Conservation (phyloP, 2,113 vertebrate genomes). For the Pachycephala philippinensis region DNA sequence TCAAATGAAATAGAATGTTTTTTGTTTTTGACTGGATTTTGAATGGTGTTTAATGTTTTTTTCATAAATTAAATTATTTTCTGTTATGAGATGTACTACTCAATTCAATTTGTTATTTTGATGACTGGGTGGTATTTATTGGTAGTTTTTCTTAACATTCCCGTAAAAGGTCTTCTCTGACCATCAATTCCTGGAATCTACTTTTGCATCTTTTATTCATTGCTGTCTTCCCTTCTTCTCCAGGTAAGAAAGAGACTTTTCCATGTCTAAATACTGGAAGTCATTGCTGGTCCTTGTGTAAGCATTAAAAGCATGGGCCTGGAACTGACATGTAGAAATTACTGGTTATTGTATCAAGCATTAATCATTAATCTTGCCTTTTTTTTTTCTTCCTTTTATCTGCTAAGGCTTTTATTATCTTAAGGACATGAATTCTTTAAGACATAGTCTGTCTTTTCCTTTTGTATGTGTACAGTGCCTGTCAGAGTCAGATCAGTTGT, state of each 20-base stretch:
- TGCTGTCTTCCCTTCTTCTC: background rate
- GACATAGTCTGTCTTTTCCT: background rate
- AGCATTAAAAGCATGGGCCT: background rate
- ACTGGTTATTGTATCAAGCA: constrained; percentile 5
- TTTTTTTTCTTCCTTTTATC: background rate
- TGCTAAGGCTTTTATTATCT: background rate
- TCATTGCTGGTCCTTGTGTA: background rate
- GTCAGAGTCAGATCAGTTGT: background rate
- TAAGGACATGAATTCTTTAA: background rate
- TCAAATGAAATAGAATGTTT: background rate
- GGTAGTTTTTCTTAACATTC: background rate
- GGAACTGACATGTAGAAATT: background rate
- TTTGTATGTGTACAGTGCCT: background rate
- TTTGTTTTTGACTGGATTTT: background rate
- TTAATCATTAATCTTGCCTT: constrained; percentile 1
- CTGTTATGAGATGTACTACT: background rate
- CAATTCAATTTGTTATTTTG: background rate
- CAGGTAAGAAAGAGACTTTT: constrained; percentile 1
- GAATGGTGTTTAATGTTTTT: background rate
- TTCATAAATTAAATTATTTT: background rate
- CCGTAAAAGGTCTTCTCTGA: background rate
- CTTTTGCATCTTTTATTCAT: constrained; percentile 51
- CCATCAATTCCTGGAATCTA: constrained; percentile 7
- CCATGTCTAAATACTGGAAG: background rate
- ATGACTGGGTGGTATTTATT: background rate